Conservation (phyloP, 1,140 invertebrate species). For the Drosophila bocqueti region DNA sequence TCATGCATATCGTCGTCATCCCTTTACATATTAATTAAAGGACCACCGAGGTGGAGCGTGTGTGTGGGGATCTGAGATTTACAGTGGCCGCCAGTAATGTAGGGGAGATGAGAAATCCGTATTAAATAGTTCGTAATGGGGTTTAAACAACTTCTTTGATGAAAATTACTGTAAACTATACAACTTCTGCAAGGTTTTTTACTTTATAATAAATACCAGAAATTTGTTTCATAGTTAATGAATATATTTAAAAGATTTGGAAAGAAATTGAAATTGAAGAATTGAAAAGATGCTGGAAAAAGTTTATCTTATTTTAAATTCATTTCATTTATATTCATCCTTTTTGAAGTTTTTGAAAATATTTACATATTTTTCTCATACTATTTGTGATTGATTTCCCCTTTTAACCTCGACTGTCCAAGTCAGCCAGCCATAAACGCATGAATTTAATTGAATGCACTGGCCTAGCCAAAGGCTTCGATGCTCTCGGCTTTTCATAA, state of each 20-base stretch:
- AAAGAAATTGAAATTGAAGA: too few relatives aligned
- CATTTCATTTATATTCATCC: not conserved
- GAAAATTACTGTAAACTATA: too few relatives aligned
- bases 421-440: constrained; percentile 22
- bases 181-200: too few relatives aligned
- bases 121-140: not conserved
- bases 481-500: constrained; percentile 1
- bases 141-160: too few relatives aligned
- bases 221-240: too few relatives aligned
- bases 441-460: constrained; percentile 60
- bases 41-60: constrained; percentile 3
- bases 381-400: not conserved
- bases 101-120: not conserved
- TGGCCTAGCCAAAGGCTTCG: constrained; percentile 1
- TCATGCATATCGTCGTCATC: constrained; percentile 41
- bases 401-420: not conserved
- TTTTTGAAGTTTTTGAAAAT: not conserved
- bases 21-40: constrained; percentile 80
- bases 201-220: too few relatives aligned
- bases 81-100: constrained; percentile 3
- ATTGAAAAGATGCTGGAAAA: too few relatives aligned
- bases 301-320: not conserved
- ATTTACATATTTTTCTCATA: not conserved
- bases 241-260: too few relatives aligned
- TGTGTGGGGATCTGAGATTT: constrained; percentile 13